Conservation (phyloP, 2,888 invertebrate genomes). For the Lathronympha strigana region DNA sequence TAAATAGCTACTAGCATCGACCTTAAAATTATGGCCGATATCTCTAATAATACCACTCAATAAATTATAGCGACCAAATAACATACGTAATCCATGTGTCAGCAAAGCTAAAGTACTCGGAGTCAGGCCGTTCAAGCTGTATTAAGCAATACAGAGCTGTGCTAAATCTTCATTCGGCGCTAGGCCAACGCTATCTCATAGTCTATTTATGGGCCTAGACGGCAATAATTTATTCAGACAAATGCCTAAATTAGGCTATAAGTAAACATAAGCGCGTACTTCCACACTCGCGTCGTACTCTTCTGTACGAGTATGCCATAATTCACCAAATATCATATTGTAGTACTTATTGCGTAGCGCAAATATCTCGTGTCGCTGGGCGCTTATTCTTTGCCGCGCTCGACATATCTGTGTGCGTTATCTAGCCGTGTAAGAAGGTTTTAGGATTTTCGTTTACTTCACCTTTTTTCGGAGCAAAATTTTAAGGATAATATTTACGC, state of each 20-base stretch:
- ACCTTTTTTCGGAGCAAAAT: constrained; percentile 32
- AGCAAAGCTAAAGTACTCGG: not conserved
- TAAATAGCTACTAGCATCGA: not conserved
- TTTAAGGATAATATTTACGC: constrained; percentile 39
- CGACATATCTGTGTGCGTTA: constrained; percentile 39
- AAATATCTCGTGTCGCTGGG: not conserved
- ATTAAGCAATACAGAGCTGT: constrained; percentile 31
- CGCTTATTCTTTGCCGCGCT: constrained; percentile 36
- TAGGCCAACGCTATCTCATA: constrained; percentile 40
- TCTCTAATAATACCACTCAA: not conserved
- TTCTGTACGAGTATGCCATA: not conserved
- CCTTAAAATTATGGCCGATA: not conserved
- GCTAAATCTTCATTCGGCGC: constrained; percentile 41
- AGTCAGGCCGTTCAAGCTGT: constrained; percentile 14
- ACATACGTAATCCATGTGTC: constrained; percentile 6
- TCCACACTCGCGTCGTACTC: constrained; percentile 17
- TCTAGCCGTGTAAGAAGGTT: constrained; percentile 39
- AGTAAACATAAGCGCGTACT: constrained; percentile 32
- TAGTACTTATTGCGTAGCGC: constrained; percentile 1
- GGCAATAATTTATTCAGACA: constrained; percentile 33
- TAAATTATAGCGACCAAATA: constrained; percentile 1
- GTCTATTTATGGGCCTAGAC: constrained; percentile 39
- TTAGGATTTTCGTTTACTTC: constrained; percentile 39
- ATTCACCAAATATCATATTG: not conserved
- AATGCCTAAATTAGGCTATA: constrained; percentile 35